phyloP scores from a whole-genome alignment of 2,888 invertebrate genomes.

The Nomada hirtipes region DNA sequence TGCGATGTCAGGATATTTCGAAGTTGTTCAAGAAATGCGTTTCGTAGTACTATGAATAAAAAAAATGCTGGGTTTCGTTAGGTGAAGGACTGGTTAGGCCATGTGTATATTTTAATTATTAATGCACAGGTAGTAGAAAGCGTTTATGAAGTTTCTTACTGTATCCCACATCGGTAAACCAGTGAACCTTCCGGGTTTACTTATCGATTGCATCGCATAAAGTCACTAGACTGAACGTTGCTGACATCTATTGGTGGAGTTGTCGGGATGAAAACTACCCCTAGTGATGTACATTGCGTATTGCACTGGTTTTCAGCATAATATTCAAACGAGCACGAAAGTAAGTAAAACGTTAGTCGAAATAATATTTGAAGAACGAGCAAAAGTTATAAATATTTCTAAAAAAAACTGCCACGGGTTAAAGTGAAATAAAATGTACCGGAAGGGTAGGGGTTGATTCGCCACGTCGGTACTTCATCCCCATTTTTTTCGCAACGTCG shows the following conservation, averaged over 20 bases:
- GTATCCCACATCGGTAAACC: conserved; percentile 39
- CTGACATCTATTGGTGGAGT: conserved; percentile 68
- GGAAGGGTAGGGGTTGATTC: conserved; percentile 16
- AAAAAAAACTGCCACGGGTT: background rate
- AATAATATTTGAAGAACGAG: no score
- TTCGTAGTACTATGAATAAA: background rate
- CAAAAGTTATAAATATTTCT: background rate
- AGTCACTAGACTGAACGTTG: conserved; percentile 63
- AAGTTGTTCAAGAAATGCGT: background rate
- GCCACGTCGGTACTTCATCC: conserved; percentile 40
- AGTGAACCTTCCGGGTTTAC: conserved; percentile 34
- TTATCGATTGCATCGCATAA: conserved; percentile 59
- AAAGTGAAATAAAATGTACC: conserved; percentile 2
- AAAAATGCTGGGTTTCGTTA: background rate
- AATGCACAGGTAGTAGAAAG: background rate
- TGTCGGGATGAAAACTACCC: conserved; percentile 20
- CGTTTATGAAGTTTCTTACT: background rate
- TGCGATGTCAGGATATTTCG: no score
- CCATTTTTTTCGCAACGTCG: conserved; percentile 21
- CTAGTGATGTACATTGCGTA: background rate
- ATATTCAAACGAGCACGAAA: background rate
- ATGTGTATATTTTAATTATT: background rate
- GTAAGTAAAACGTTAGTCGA: background rate
- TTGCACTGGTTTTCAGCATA: background rate
- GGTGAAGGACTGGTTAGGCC: background rate